These are phyloP conservation scores for Melanocharis versteri DNA, from an alignment of 2,113 vertebrate species.

Conservation along the genomic window DNA sequence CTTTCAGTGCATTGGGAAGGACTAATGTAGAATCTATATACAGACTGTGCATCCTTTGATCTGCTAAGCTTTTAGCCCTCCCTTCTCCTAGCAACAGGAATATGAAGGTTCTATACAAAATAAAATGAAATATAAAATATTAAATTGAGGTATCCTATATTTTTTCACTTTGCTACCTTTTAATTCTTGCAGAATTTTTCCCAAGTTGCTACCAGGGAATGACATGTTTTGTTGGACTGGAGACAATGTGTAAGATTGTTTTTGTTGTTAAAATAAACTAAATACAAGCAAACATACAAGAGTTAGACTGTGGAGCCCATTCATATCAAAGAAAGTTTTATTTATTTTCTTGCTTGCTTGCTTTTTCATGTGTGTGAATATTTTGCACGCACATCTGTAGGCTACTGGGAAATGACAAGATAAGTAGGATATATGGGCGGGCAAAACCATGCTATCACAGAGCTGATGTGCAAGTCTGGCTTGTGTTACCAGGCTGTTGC, in stretches of 20 bases:
- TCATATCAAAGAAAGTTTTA: neutral
- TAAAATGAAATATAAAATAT: neutral
- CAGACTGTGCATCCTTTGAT: neutral
- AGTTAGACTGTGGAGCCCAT: neutral
- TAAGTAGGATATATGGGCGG: neutral
- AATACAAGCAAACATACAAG: neutral
- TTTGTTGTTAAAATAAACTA: neutral
- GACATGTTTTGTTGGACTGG: neutral
- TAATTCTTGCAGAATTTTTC: neutral
- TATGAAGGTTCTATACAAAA: neutral
- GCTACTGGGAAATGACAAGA: neutral
- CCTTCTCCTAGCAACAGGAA: neutral
- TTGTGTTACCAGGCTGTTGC: neutral
- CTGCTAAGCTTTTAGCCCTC: neutral
- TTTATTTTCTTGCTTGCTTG: neutral
- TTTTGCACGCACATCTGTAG: neutral
- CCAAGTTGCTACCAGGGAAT: neutral
- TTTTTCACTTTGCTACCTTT: neutral
- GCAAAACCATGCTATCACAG: neutral
- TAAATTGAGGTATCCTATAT: neutral
- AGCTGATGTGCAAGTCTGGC: neutral
- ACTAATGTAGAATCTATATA: neutral
- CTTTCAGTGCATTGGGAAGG: neutral
- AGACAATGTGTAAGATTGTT: neutral
- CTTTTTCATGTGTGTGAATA: neutral